Conservation (phyloP, 2,113 vertebrate species). For the Addax nasomaculatus region DNA sequence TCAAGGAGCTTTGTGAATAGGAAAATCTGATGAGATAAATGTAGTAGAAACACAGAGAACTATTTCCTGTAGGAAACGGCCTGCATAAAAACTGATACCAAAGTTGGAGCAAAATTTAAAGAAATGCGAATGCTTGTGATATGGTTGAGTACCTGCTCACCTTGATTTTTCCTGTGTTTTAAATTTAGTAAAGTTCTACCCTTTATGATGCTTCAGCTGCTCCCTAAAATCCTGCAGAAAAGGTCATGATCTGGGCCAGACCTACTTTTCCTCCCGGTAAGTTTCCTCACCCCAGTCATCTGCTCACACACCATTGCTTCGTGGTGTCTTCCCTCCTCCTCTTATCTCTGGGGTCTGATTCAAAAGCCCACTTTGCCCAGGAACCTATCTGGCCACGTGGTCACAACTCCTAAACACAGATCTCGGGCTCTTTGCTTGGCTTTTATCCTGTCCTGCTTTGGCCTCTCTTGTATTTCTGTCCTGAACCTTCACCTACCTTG, state of each 20-base stretch:
- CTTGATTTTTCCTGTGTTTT: background rate
- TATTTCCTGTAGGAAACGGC: conserved; percentile 12
- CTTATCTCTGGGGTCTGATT: background rate
- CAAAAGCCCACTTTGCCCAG: background rate
- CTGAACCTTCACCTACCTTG: conserved; percentile 29
- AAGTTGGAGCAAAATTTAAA: conserved; percentile 17
- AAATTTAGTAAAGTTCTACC: conserved; percentile 21
- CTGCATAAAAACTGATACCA: background rate
- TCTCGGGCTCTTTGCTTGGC: background rate
- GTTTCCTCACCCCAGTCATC: background rate
- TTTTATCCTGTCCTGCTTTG: background rate
- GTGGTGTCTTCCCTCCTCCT: background rate
- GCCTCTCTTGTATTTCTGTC: background rate
- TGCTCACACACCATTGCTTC: fast-evolving
- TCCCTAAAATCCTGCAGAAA: background rate
- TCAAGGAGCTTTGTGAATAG: background rate
- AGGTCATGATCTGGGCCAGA: background rate
- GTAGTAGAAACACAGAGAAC: background rate
- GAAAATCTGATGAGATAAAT: background rate
- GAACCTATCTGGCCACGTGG: background rate
- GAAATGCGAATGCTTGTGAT: conserved; percentile 24
- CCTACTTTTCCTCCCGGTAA: background rate
- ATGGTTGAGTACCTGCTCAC: background rate
- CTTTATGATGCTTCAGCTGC: background rate
- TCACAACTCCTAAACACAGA: background rate